Percentiles rank a stretch among this genome's conserved stretches.
phyloP scores from a whole-genome alignment of 2,113 vertebrate species.

The Aegotheles bennettii region DNA sequence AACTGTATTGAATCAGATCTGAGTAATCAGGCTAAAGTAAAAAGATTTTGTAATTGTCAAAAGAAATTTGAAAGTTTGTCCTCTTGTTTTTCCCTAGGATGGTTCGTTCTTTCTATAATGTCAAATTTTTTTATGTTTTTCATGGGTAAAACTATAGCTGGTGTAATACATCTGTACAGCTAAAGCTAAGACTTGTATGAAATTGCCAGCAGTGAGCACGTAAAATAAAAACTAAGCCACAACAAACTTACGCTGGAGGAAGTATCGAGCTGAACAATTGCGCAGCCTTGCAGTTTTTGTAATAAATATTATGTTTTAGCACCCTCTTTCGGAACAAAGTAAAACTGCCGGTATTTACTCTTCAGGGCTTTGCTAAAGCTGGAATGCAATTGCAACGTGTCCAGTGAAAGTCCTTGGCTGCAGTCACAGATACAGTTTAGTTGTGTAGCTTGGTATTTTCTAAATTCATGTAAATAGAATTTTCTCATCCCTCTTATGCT shows the following conservation, averaged over 20 bases:
- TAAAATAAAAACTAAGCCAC: neutral
- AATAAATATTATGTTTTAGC: slow-evolving; percentile 6
- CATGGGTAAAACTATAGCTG: neutral
- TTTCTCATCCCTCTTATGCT: neutral
- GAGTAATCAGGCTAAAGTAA: neutral
- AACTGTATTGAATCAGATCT: neutral
- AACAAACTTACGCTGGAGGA: neutral
- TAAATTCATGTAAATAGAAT: neutral
- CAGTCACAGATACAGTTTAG: neutral
- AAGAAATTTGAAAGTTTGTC: neutral
- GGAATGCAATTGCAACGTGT: neutral
- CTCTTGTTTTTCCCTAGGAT: neutral
- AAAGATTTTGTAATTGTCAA: neutral
- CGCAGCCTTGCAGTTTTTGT: neutral
- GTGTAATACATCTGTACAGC: neutral
- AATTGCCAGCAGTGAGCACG: neutral
- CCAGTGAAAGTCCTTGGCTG: neutral
- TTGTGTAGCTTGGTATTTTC: neutral
- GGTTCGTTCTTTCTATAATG: neutral
- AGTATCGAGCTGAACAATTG: neutral
- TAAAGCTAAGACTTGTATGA: neutral
- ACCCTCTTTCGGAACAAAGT: slow-evolving; percentile 44
- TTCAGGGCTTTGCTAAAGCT: neutral
- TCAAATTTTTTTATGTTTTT: neutral
- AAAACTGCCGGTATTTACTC: neutral